Percentiles rank a stretch among this genome's conserved stretches.
phyloP scores from a whole-genome alignment of 2,888 invertebrate genomes.

The Agrypnus murinus region DNA sequence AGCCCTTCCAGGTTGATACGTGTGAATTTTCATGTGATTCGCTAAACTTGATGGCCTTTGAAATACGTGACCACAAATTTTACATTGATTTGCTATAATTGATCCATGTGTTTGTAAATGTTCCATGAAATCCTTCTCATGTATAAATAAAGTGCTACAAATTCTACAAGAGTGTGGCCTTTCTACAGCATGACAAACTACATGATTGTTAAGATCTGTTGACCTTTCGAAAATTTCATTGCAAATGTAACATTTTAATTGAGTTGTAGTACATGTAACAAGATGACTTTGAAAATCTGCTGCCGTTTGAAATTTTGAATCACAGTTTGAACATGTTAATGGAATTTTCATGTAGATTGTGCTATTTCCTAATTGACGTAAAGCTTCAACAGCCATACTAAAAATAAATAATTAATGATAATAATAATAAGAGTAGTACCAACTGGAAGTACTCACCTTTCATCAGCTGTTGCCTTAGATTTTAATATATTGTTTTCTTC shows the following conservation, averaged over 20 bases:
- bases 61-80: constrained; percentile 71
- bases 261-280: constrained; percentile 48
- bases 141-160: constrained; percentile 69
- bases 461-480: constrained; percentile 27
- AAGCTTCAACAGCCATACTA: constrained; percentile 71
- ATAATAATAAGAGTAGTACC: too few relatives aligned
- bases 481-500: constrained; percentile 19
- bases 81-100: constrained; percentile 61
- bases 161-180: constrained; percentile 68
- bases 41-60: constrained; percentile 72
- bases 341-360: constrained; percentile 56
- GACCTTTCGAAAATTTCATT: constrained; percentile 70
- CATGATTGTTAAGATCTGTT: constrained; percentile 71
- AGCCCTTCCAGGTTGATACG: constrained; percentile 69
- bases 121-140: constrained; percentile 65
- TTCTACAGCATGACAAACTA: constrained; percentile 72
- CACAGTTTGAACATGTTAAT: constrained; percentile 61
- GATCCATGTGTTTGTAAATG: constrained; percentile 66
- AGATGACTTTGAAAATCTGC: constrained; percentile 64
- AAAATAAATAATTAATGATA: too few relatives aligned
- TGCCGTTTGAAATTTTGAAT: constrained; percentile 58
- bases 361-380: constrained; percentile 69
- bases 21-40: constrained; percentile 73
- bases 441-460: constrained; percentile 12
- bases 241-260: constrained; percentile 66